A percentile compares a stretch with the other conserved stretches of the same genome.
These are phyloP conservation scores for Mohoua ochrocephala DNA, from an alignment of 2,113 vertebrate genomes.

Conservation along the genomic window DNA sequence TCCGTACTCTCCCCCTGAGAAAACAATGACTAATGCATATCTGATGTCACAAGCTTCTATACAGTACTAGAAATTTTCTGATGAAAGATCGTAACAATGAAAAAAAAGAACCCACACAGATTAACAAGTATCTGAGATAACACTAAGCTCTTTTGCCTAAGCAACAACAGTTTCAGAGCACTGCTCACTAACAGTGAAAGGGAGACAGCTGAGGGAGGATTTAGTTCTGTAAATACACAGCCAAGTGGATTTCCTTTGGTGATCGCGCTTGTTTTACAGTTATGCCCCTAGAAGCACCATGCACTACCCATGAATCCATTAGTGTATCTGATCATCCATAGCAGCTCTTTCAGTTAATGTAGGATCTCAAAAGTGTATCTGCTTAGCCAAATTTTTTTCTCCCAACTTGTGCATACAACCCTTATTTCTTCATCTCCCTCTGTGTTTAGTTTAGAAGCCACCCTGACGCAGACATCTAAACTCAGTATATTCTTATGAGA, in stretches of 20 bases:
- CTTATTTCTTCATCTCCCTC: not conserved
- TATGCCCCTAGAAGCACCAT: not conserved
- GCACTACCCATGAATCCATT: not conserved
- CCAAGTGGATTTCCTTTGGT: not conserved
- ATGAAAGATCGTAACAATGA: not conserved
- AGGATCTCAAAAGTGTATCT: not conserved
- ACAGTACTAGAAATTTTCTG: not conserved
- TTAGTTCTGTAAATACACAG: not conserved
- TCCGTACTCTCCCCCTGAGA: not conserved
- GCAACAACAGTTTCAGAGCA: not conserved
- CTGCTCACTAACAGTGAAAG: not conserved
- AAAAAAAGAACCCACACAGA: not conserved
- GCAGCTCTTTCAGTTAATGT: not conserved
- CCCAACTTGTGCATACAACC: not conserved
- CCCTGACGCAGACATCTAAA: not conserved
- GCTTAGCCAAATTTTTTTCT: not conserved
- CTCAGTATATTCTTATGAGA: not conserved
- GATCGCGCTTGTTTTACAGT: not conserved
- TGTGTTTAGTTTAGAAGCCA: not conserved
- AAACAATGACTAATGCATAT: not conserved
- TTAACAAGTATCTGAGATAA: not conserved
- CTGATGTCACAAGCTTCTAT: not conserved
- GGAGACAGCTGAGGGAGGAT: not conserved
- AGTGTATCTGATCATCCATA: too few species aligned
- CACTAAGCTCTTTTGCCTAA: not conserved